Evolutionary conservation across 2,113 vertebrate genomes (phyloP).

Genomic region (Dipodomys spectabilis): DNA sequence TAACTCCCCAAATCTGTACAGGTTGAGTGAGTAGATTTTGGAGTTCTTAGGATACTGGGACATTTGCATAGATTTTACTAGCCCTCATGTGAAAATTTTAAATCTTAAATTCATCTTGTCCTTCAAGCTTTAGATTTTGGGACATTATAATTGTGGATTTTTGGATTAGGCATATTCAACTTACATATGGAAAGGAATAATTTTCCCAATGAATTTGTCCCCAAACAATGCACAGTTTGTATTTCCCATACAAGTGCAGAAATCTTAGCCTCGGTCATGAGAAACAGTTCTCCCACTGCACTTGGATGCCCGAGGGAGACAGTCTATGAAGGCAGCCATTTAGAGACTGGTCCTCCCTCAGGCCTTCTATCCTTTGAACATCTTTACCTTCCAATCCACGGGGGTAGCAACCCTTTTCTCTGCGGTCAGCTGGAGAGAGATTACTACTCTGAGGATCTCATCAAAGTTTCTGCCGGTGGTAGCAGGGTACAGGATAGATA

Average conservation of each 20-base stretch:
- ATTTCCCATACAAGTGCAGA: neutral
- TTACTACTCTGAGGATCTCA: conserved; percentile 94
- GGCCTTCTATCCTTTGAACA: neutral
- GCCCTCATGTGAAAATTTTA: neutral
- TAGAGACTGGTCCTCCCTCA: neutral
- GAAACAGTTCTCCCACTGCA: neutral
- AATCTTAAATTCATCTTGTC: neutral
- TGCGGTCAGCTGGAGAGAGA: conserved; percentile 96
- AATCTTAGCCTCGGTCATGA: neutral
- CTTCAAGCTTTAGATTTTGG: neutral
- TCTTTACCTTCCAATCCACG: conserved; percentile 96
- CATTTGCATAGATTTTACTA: neutral
- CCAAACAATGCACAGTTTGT: neutral
- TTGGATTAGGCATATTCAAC: neutral
- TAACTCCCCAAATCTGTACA: neutral
- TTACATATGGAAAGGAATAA: neutral
- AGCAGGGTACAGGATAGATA: conserved; percentile 97
- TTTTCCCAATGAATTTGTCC: too few species aligned
- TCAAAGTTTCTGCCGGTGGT: conserved; percentile 98
- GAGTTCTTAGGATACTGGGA: neutral
- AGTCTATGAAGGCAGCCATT: neutral
- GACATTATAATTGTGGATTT: neutral
- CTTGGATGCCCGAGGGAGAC: neutral
- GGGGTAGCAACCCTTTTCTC: conserved; percentile 96
- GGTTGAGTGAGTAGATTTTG: neutral